Evolutionary conservation across 2,797 vertebrate genomes (phyloP), one percentile per base, ranked within the genome.

Genomic region (Acrossocheilus wenchowensis): DNA sequence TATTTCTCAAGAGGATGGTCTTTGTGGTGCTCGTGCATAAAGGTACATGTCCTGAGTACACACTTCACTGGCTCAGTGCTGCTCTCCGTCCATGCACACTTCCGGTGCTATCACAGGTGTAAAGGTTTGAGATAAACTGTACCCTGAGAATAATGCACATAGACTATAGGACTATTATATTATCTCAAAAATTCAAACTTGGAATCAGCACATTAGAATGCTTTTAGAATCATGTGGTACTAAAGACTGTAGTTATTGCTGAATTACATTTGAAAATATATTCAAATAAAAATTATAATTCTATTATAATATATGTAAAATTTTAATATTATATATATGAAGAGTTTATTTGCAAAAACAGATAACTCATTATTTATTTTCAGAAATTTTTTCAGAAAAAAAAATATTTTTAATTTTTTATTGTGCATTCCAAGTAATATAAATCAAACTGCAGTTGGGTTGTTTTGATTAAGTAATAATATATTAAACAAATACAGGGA

Each of bases 1-100:
- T 95, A 94, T 93, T 92, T 93, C 83, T 93, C 81, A 85, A 94
- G 93, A 92, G 93, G 89, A 89, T 84, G 78, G 89, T 82, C 87
- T 87, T 93, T 94, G 92, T 92, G 86, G 92, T 68, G 86, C 72
- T 90, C 78, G 62, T 89, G 86, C 52, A 79, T 52, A 54, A 78
- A 87, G 84, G 81, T 85, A 69, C 79, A 71, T 81, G 80, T 72
- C 60, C 85, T 83, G 84, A 89, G 86, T 87, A 79, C 62, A 26
- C 50, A 85, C 83, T 89, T 90, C 84, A 86, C 71, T 60, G 60
- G 83, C 66, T 86, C 78, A 74, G 72, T 64, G 72, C 1, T 64
- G 81, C 1, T 14, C 45, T 78, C 69, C 34, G 62, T 74, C 85
- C 62, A 78, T 78, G 23, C 77, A 48, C 23, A 78, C 81, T 89